Conservation (phyloP, 2,797 vertebrate genomes). For the Melanitta fusca region DNA sequence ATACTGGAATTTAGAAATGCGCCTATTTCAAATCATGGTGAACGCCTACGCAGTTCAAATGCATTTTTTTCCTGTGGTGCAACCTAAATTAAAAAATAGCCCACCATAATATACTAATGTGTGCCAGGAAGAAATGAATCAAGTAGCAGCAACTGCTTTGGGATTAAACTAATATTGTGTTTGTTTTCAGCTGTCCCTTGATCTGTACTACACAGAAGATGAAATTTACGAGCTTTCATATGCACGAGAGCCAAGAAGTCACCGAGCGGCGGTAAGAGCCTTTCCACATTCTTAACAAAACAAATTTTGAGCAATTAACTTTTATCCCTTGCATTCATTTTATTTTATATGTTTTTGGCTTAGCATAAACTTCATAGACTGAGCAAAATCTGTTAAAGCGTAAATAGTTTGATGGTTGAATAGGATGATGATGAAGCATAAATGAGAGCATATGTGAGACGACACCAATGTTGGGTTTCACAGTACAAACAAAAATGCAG, state of each 20-base stretch:
- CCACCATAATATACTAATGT: not conserved
- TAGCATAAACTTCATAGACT: not conserved
- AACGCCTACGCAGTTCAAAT: not conserved
- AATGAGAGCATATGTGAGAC: not conserved
- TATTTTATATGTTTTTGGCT: not conserved
- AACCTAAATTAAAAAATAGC: not conserved
- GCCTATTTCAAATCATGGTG: not conserved
- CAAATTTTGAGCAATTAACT: not conserved
- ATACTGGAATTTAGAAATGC: not conserved
- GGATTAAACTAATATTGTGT: conserved; percentile 30
- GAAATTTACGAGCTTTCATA: conserved; percentile 97
- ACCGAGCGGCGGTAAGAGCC: conserved; percentile 87
- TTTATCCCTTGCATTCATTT: not conserved
- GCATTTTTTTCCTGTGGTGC: not conserved
- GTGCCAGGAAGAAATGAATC: not conserved
- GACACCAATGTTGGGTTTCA: not conserved
- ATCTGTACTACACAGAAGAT: conserved; percentile 96
- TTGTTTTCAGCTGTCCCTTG: conserved; percentile 89
- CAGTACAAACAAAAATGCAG: not conserved
- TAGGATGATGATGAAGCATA: not conserved
- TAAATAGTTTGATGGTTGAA: not conserved
- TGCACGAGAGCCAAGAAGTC: conserved; percentile 92
- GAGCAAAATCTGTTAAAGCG: not conserved
- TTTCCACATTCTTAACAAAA: not conserved
- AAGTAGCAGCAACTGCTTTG: not conserved